Conservation (phyloP, 2,888 invertebrate species). For the Yponomeuta sedellus region DNA sequence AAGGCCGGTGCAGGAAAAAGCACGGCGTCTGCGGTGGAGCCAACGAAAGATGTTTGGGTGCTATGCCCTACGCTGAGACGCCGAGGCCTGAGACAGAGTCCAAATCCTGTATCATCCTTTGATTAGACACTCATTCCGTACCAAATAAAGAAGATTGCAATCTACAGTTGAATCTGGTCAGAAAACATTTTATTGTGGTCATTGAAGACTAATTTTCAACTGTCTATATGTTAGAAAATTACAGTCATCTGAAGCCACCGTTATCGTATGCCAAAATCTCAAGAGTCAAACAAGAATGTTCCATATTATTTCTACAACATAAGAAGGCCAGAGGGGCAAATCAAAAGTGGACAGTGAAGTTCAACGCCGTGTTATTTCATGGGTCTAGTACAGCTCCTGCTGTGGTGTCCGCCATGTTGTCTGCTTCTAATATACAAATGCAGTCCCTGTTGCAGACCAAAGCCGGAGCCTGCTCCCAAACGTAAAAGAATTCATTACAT, state of each 20-base stretch:
- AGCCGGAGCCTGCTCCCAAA: not conserved
- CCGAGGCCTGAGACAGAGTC: not conserved
- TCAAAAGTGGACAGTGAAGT: not conserved
- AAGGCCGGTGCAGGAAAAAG: not conserved
- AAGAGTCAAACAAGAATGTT: too few relatives aligned
- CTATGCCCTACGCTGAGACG: not conserved
- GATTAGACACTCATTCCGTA: not conserved
- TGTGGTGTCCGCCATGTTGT: too few relatives aligned
- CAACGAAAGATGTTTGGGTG: not conserved
- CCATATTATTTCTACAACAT: too few relatives aligned
- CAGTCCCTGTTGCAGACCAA: not conserved
- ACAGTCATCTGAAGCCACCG: too few relatives aligned
- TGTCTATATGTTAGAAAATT: too few relatives aligned
- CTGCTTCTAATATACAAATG: not conserved
- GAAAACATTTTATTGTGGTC: not conserved
- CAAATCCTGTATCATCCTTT: not conserved
- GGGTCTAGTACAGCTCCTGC: not conserved
- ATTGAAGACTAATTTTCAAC: too few relatives aligned
- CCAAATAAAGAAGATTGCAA: too few relatives aligned
- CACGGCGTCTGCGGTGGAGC: not conserved
- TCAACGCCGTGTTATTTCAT: not conserved
- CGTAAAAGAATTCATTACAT: too few relatives aligned
- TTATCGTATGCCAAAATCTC: too few relatives aligned
- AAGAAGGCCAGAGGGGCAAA: too few relatives aligned
- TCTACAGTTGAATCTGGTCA: too few relatives aligned